phyloP scores from a whole-genome alignment of 2,888 invertebrate species.

The Nezara viridula region DNA sequence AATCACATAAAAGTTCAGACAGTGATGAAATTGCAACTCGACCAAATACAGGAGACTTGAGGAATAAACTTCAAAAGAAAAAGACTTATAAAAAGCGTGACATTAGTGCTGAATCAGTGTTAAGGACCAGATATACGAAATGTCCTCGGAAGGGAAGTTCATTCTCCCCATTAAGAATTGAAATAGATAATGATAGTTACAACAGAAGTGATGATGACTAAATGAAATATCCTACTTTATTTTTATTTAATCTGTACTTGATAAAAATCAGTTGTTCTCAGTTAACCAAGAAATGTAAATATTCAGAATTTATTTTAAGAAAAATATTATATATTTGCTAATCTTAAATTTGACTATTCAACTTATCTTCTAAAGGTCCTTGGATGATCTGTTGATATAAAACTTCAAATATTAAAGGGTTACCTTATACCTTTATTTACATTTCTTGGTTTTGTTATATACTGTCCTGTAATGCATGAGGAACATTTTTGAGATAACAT shows the following conservation, averaged over 20 bases:
- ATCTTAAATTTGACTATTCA: neutral
- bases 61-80: conserved; percentile 59
- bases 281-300: conserved; percentile 15
- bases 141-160: conserved; percentile 37
- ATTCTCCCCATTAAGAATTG: conserved; percentile 63
- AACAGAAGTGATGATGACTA: conserved; percentile 62
- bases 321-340: neutral
- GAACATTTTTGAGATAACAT: neutral
- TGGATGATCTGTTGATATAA: neutral
- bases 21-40: conserved; percentile 65
- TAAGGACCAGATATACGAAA: conserved; percentile 57
- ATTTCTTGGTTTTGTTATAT: neutral
- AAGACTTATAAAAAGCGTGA: conserved; percentile 20
- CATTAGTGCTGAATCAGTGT: conserved; percentile 52
- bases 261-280: neutral
- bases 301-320: conserved; percentile 19
- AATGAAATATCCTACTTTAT: neutral
- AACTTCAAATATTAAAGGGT: neutral
- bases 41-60: conserved; percentile 53
- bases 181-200: conserved; percentile 66
- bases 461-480: neutral
- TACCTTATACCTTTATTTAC: neutral
- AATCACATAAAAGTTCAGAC: conserved; percentile 66
- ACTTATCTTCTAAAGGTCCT: neutral
- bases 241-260: neutral